Conservation (phyloP, 2,888 invertebrate species). For the Seira sanloemensis region DNA sequence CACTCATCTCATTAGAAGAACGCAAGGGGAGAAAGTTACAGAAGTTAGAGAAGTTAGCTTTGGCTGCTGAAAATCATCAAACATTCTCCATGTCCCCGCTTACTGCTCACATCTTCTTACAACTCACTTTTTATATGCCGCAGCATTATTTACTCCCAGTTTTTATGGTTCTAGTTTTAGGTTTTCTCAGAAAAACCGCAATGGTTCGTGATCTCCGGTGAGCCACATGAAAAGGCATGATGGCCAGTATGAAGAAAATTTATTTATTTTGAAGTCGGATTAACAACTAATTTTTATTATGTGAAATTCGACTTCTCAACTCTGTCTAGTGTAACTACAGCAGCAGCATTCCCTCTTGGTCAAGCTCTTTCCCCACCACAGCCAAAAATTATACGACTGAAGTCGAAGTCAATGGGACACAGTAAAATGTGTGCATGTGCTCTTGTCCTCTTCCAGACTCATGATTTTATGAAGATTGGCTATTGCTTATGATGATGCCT, state of each 20-base stretch:
- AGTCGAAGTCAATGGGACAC: no score
- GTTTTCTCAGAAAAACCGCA: background rate
- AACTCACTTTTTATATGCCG: background rate
- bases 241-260: background rate
- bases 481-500: background rate
- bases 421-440: background rate
- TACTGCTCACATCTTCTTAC: background rate
- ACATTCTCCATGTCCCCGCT: background rate
- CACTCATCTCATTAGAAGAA: constrained; percentile 50
- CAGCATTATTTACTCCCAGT: background rate
- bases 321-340: no score
- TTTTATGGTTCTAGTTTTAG: background rate
- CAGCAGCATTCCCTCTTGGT: no score
- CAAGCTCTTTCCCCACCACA: no score
- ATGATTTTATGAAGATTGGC: constrained; percentile 4
- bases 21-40: background rate
- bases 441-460: background rate
- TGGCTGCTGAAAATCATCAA: background rate
- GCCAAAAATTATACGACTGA: no score
- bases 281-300: background rate
- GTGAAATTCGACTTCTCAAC: background rate
- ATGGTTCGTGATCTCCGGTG: background rate
- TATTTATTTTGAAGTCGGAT: background rate
- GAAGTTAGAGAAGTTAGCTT: no score
- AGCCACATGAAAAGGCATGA: background rate